Evolutionary conservation across 2,888 invertebrate species (phyloP).

Genomic region (Zaprionus obscuricornis): DNA sequence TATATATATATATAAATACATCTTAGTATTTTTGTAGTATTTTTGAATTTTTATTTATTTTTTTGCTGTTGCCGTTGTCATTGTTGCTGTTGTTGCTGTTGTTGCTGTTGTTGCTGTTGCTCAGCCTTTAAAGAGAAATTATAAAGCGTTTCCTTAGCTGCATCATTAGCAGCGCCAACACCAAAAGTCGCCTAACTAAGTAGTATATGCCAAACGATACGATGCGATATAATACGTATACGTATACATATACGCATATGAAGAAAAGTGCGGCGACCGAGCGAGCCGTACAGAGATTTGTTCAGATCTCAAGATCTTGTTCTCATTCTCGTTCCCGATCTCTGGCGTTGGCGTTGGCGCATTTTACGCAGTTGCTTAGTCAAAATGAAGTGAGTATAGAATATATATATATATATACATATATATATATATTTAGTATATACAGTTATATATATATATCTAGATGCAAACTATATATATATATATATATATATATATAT

Average conservation of each 20-base stretch:
- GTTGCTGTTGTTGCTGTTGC: too few species aligned
- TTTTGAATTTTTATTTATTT: conserved; percentile 4
- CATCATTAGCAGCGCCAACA: conserved; percentile 83
- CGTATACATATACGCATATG: conserved; percentile 8
- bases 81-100: conserved; percentile 25
- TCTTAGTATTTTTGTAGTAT: conserved; percentile 11
- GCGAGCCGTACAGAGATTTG: conserved; percentile 25
- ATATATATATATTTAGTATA: conserved; percentile 23
- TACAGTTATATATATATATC: conserved; percentile 5
- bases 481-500: conserved; percentile 46
- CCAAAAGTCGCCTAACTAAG: conserved; percentile 80
- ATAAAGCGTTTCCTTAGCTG: conserved; percentile 83
- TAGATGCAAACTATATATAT: too few species aligned
- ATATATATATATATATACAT: too few species aligned
- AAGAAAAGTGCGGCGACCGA: conserved; percentile 34
- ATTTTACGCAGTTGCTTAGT: conserved; percentile 76
- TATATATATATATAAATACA: conserved; percentile 8
- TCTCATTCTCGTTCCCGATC: conserved; percentile 34
- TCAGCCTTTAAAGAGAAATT: conserved; percentile 78
- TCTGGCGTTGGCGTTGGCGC: conserved; percentile 72
- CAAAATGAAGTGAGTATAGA: conserved; percentile 57
- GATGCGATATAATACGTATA: not conserved
- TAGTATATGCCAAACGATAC: conserved; percentile 38
- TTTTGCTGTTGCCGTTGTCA: conserved; percentile 33
- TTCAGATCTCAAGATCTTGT: conserved; percentile 21